Conservation (phyloP, 2,888 invertebrate genomes). For the Neoascia interrupta region DNA sequence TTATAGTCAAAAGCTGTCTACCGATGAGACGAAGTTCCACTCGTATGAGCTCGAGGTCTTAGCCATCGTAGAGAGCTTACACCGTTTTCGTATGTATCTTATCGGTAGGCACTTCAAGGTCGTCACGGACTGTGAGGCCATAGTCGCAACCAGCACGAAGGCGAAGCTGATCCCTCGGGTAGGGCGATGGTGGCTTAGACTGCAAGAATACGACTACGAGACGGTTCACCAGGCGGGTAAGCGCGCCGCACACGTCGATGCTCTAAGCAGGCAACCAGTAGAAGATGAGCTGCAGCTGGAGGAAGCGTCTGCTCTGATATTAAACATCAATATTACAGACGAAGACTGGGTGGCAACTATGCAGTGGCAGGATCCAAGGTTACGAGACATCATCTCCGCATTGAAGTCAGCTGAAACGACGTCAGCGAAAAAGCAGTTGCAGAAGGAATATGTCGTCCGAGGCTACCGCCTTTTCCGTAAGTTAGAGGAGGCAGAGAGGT, state of each 20-base stretch:
- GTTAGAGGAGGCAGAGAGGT: background rate
- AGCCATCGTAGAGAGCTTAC: slow-evolving; percentile 1
- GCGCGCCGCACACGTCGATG: background rate
- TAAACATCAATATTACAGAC: background rate
- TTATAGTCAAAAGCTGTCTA: background rate
- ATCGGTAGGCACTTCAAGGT: background rate
- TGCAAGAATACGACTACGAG: background rate
- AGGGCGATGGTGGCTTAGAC: background rate
- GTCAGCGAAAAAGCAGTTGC: background rate
- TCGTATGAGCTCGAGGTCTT: slow-evolving; percentile 21
- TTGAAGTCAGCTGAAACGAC: background rate
- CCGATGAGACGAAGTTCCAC: slow-evolving; percentile 11
- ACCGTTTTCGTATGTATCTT: slow-evolving; percentile 12
- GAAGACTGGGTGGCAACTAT: too few relatives aligned
- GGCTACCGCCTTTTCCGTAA: background rate
- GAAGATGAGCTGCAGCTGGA: background rate
- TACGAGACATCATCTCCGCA: background rate
- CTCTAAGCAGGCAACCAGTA: background rate
- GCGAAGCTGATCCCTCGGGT: background rate
- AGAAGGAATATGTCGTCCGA: background rate
- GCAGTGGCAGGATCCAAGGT: background rate
- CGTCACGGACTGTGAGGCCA: slow-evolving; percentile 5
- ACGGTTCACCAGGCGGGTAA: background rate
- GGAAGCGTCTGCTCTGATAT: background rate
- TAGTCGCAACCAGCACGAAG: background rate